Base-by-base conservation (phyloP, 2,113 vertebrate genomes). In the Stegastes partitus region DNA sequence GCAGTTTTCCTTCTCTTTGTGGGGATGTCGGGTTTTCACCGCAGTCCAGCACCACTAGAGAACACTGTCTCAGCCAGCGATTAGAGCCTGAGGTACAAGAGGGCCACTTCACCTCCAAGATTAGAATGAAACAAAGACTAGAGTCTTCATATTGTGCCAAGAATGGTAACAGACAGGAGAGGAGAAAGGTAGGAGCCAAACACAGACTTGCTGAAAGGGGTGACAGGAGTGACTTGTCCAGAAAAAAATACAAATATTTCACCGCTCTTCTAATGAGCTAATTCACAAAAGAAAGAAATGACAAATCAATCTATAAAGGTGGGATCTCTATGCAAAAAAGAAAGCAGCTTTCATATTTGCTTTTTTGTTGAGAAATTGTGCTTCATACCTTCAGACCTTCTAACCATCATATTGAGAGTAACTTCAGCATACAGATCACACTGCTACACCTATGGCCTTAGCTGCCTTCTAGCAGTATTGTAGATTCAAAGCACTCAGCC, bases 41-140 rank as follows among this genome's bases (percentile, higher is more conserved):
- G 49, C 58, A 34, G 79, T 85, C 87, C 75, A 75, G 73, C 73
- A 22, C 83, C 89, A 87, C 89, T 87, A 87, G 64, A 91, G 87
- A 89, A 88, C 81, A 79, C 78, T 3, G 88, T 88, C 82, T 84
- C 80, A 86, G 92, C 89, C 89, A 85, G 83, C 76, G 89, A 91
- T 85, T 86, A 88, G 77, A 87, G 86, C 77, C 68, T 11, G 61
- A 70, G 77, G 64, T 77, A 90, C 90, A 90, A 81, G 88, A 91
- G 89, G 79, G 75, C 89, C 89, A 93, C 90, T 93, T 92, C 88
- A 91, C 87, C 85, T 87, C 84, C 49, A 61, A 86, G 83, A 91
- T 90, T 86, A 86, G 75, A 89, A 78, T 68, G 68, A 90, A 89
- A 93, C 84, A 92, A 93, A 91, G 86, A 54, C 58, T 45, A 28